phyloP scores from a whole-genome alignment of 1,140 invertebrate species.

The Pogonus chalceus region DNA sequence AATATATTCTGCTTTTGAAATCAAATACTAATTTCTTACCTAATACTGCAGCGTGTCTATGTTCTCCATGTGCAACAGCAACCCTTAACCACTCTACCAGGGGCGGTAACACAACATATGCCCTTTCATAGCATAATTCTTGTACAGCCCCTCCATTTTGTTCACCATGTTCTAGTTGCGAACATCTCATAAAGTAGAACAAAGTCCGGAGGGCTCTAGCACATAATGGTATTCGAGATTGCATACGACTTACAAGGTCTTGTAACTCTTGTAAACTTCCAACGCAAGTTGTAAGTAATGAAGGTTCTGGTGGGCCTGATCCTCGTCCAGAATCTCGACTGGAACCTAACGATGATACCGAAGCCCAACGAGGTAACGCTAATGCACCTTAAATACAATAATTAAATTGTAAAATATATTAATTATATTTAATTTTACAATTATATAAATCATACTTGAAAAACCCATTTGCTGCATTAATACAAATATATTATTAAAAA shows the following conservation, averaged over 20 bases:
- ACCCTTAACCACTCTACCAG: slow-evolving; percentile 80
- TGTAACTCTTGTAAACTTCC: slow-evolving; percentile 67
- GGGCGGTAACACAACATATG: slow-evolving; percentile 77
- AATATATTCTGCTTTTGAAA: not conserved
- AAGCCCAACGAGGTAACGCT: slow-evolving; percentile 77
- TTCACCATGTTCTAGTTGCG: slow-evolving; percentile 53
- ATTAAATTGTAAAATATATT: not conserved
- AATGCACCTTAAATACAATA: slow-evolving; percentile 50
- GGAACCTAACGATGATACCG: slow-evolving; percentile 55
- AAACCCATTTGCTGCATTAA: slow-evolving; percentile 1
- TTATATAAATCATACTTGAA: not conserved
- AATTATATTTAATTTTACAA: too few relatives aligned
- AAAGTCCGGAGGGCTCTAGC: slow-evolving; percentile 62
- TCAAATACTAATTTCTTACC: slow-evolving; percentile 14
- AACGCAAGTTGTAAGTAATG: slow-evolving; percentile 77
- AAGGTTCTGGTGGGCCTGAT: slow-evolving; percentile 48
- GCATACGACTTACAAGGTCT: slow-evolving; percentile 56
- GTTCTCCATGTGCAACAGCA: slow-evolving; percentile 68
- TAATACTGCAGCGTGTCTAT: slow-evolving; percentile 53
- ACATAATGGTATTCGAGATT: slow-evolving; percentile 47
- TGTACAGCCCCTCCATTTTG: slow-evolving; percentile 42
- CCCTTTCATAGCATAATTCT: slow-evolving; percentile 75
- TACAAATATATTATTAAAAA: slow-evolving; percentile 9
- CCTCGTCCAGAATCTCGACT: slow-evolving; percentile 33
- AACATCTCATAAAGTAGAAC: slow-evolving; percentile 87